Base-by-base conservation (phyloP, 92 coral and sea anemone species). In the Umimayanthus chanpuru region DNA sequence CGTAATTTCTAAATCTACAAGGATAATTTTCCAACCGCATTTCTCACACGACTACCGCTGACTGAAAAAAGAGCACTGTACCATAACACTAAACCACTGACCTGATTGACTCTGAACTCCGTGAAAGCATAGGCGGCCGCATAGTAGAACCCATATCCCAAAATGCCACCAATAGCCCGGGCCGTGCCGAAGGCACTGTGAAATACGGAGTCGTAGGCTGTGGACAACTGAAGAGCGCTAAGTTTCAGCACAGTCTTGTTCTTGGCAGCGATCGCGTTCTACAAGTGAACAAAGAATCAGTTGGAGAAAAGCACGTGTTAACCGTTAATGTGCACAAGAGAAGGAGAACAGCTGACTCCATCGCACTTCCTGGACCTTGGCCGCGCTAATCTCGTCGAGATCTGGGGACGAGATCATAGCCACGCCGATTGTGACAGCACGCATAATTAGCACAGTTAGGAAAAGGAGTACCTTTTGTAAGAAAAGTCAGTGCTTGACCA, bases 111-210 rank as follows among this genome's bases (percentile, higher is more conserved):
- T 47, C 61, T 25, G 32, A 65, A 82, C 61, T 82, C 77, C 6
- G 32, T 29, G 43, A 23, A 82, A 16, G 77, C 86, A 25, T 43
- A 82, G 77, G 77, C 40, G 8, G 77, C 86, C 21, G 76, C 77
- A 25, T 82, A 82, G 39, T 82, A 82, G 61, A 82, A 82, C 41
- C 77, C 77, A 66, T 26, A 40, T 39, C 86, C 86, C 41, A 82
- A 50, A 6, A 82, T 44, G 25, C 77, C 77, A 7, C 86, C 86
- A 5, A 82, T 8, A 41, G 65, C 66, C 29, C 64, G 75, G 76
- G 61, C 76, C 1, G 65, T 67, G 25, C 86, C 86, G 23, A 44
- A 68, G 12, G 77, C 86, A 21, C 32, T 82, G 58, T 67, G 61
- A 5, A 82, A 82, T 9, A 82, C 6, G 10, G 86, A 82, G 49